Percentiles rank a stretch among this genome's conserved stretches.
These are phyloP conservation scores for Callinectes sapidus DNA, from an alignment of 2,888 invertebrate species.

Conservation along the genomic window DNA sequence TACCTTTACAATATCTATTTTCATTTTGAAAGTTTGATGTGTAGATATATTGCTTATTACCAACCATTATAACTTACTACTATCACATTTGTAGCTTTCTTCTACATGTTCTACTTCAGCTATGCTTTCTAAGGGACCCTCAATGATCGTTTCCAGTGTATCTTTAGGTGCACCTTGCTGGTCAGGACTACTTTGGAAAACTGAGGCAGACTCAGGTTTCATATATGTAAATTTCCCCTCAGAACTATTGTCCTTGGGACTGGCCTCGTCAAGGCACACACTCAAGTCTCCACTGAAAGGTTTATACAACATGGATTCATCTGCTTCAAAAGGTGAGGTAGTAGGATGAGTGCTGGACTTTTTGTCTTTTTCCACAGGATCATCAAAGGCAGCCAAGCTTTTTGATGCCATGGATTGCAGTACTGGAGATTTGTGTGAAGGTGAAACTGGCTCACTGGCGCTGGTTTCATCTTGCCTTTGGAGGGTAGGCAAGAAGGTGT, in stretches of 20 bases:
- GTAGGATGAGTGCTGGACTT: background rate
- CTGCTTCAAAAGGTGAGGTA: background rate
- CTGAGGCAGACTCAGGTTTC: slow-evolving; percentile 3
- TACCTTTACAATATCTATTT: background rate
- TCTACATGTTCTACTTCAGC: slow-evolving; percentile 30
- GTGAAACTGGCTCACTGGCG: slow-evolving; percentile 50
- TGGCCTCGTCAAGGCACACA: slow-evolving; percentile 20
- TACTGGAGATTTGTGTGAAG: slow-evolving; percentile 32
- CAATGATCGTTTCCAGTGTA: slow-evolving; percentile 37
- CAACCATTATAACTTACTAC: background rate
- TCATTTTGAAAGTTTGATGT: background rate
- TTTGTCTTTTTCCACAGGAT: background rate
- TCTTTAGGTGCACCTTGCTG: background rate
- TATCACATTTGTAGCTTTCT: slow-evolving; percentile 25
- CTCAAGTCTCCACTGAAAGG: slow-evolving; percentile 51
- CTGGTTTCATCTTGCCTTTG: slow-evolving; percentile 25
- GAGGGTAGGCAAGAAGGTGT: background rate
- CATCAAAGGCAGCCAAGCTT: slow-evolving; percentile 44
- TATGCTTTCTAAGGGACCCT: slow-evolving; percentile 41
- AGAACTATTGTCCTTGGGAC: slow-evolving; percentile 33
- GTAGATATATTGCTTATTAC: background rate
- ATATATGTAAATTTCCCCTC: background rate
- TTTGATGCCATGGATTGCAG: slow-evolving; percentile 10
- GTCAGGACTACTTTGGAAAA: background rate
- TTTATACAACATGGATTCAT: slow-evolving; percentile 1